Evolutionary conservation across 37 sponge, comb jelly and placozoan genomes (phyloP).

Genomic region (Ianthella basta): DNA sequence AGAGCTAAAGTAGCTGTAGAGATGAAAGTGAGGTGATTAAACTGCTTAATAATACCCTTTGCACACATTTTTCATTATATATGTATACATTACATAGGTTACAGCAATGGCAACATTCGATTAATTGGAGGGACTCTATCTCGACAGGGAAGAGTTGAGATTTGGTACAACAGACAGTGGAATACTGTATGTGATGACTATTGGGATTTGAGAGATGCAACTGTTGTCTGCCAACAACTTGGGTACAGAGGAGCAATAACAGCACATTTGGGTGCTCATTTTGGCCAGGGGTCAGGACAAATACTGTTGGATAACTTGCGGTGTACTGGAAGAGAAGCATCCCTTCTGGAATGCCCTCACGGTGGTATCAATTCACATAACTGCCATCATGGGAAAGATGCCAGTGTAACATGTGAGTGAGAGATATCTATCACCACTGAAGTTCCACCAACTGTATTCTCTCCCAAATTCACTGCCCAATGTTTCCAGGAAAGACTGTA

Average conservation of each 20-base stretch:
- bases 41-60: no score
- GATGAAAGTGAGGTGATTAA: no score
- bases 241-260: constrained; percentile 32
- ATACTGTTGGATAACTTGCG: constrained; percentile 1
- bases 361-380: neutral
- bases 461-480: no score
- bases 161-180: constrained; percentile 43
- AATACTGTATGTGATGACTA: constrained; percentile 20
- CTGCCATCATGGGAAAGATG: constrained; percentile 1
- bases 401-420: constrained; percentile 21
- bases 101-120: neutral
- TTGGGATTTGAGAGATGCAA: constrained; percentile 37
- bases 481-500: no score
- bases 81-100: no score
- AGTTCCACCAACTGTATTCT: no score
- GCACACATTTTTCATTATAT: no score
- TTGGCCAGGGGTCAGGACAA: neutral
- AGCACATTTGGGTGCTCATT: constrained; percentile 8
- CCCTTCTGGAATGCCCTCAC: neutral
- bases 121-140: constrained; percentile 5
- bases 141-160: constrained; percentile 36
- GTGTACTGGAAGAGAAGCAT: neutral
- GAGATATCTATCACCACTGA: no score
- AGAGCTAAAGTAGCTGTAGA: no score
- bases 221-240: constrained; percentile 39